These are phyloP conservation scores for Tachyglossus aculeatus DNA, from an alignment of 2,797 vertebrate species.

Conservation along the genomic window DNA sequence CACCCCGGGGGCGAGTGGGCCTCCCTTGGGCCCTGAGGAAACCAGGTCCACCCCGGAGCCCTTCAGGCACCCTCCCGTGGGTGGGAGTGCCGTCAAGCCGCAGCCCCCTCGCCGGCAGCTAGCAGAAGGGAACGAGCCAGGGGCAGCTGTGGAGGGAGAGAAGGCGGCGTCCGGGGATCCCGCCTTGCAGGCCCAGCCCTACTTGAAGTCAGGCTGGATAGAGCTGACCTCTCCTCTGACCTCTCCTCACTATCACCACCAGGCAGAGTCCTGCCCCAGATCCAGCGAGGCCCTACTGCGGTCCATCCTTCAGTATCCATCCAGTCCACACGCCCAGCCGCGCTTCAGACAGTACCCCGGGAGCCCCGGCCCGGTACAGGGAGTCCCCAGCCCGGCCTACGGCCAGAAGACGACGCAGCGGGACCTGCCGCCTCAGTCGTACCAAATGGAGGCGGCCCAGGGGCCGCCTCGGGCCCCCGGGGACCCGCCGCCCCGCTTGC, in stretches of 20 bases:
- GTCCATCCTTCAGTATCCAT: conserved; percentile 72
- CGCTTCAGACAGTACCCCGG: conserved; percentile 78
- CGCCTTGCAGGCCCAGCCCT: conserved; percentile 63
- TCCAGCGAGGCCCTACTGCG: conserved; percentile 66
- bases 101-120: conserved; percentile 61
- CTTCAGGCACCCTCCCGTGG: conserved; percentile 38
- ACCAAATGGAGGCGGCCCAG: conserved; percentile 68
- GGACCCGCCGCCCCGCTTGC: conserved; percentile 78
- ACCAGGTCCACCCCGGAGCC: conserved; percentile 43
- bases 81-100: conserved; percentile 33
- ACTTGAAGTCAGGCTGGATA: conserved; percentile 81
- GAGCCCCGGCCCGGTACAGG: conserved; percentile 71
- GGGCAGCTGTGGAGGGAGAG: conserved; percentile 57
- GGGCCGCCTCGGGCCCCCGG: conserved; percentile 70
- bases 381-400: conserved; percentile 74
- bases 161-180: conserved; percentile 68
- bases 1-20: conserved; percentile 22
- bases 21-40: conserved; percentile 51
- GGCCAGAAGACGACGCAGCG: conserved; percentile 72
- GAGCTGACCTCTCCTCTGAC: conserved; percentile 80
- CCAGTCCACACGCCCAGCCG: conserved; percentile 71
- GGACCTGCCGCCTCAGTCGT: conserved; percentile 64
- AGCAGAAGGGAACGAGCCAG: conserved; percentile 59
- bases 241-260: conserved; percentile 70
- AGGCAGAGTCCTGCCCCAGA: conserved; percentile 72